phyloP scores from a whole-genome alignment of 1,140 invertebrate genomes.

The Panonychus citri region DNA sequence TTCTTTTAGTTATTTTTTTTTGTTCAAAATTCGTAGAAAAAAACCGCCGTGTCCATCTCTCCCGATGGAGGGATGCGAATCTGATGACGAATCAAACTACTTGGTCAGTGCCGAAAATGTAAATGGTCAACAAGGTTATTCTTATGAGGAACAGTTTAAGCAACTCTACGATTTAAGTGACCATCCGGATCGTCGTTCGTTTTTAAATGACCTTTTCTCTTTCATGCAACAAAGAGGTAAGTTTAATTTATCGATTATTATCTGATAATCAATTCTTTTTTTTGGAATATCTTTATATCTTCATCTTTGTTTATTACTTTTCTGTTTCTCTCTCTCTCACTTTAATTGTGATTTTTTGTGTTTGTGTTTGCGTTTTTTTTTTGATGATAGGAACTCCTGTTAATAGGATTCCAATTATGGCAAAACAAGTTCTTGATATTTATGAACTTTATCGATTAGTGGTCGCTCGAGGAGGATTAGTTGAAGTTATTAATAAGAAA shows the following conservation, averaged over 20 bases:
- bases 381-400: constrained; percentile 64
- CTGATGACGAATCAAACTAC: constrained; percentile 30
- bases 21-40: constrained; percentile 66
- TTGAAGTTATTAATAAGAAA: constrained; percentile 99
- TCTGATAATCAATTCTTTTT: no score
- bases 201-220: constrained; percentile 33
- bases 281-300: no score
- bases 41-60: constrained; percentile 58
- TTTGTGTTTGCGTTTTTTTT: neutral
- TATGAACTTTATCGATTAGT: constrained; percentile 96
- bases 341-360: neutral
- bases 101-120: no score
- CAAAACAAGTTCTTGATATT: constrained; percentile 90
- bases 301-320: no score
- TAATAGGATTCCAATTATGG: constrained; percentile 97
- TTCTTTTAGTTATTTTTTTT: no score
- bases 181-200: constrained; percentile 31
- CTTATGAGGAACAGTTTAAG: constrained; percentile 17
- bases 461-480: constrained; percentile 85
- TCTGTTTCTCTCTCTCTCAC: neutral
- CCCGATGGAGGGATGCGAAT: constrained; percentile 46
- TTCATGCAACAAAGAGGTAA: constrained; percentile 36
- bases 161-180: constrained; percentile 33
- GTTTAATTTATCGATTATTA: neutral
- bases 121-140: constrained; percentile 11